Evolutionary conservation across 2,113 vertebrate genomes (phyloP), one percentile per base, ranked within the genome.

Genomic region (Onychorhynchus coronatus): DNA sequence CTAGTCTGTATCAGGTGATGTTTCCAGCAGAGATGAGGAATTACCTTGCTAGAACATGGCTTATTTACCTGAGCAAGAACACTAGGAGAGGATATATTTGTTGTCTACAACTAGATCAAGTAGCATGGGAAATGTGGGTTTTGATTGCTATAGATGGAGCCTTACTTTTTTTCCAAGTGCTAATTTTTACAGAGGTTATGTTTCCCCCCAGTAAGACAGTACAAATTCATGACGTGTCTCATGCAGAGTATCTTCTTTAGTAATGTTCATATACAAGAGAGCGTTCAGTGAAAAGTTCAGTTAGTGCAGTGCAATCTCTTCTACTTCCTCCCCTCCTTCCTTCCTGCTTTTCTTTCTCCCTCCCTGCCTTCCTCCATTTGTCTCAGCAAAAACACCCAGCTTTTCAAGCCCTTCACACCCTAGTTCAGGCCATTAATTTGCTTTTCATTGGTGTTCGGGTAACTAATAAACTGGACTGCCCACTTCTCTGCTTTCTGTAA

Each of bases 1-100:
- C 56, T 61, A 68, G 41, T 93, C 63, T 62, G 5, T 81, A 23
- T 92, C 65, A 84, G 79, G 63, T 93, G 83, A 80, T 37, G 72
- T 74, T 95, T 89, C 92, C 86, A 71, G 68, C 89, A 91, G 86
- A 86, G 91, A 81, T 92, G 59, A 97, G 59, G 59, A 86, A 74
- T 93, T 92, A 35, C 63, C 23, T 88, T 22, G n/a, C 37, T 39
- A 58, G 59, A 88, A 58, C 31, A 73, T 21, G 41, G 46, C 3
- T 90, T 92, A 53, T 85, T 93, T 88, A 80, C n/a, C 68, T 70
- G 47, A 77, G 23, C 53, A 90, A 76, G 62, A 91, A 17, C 46
- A 58, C 35, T 74, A 39, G 39, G 76, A 81, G 56, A 77, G 56
- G 9, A 66, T 92, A 55, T 63, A 23, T 35, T 77, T 86, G 44